A percentile compares a stretch with the other conserved stretches of the same genome.
Evolutionary conservation across 2,888 invertebrate genomes (phyloP).

Genomic region (Proisotoma minuta): DNA sequence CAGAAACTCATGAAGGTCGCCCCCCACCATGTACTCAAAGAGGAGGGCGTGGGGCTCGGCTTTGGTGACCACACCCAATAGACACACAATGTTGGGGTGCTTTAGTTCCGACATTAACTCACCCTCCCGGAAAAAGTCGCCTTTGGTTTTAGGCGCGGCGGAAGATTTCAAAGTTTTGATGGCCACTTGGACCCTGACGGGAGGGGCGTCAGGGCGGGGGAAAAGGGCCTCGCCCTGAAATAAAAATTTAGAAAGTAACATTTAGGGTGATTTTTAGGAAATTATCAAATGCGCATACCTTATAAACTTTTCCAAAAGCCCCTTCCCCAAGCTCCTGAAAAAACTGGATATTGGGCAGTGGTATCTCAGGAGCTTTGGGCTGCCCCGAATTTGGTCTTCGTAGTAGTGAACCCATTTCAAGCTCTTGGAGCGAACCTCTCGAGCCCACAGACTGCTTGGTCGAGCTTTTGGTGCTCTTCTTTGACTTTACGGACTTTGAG

Average conservation of each 20-base stretch:
- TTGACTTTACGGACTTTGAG: constrained; percentile 30
- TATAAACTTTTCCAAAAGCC: constrained; percentile 95
- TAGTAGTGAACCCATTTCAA: constrained; percentile 78
- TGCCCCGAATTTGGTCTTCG: constrained; percentile 53
- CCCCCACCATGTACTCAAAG: constrained; percentile 94
- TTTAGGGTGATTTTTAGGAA: too few species aligned
- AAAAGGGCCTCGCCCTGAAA: constrained; percentile 72
- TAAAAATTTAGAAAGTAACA: too few species aligned
- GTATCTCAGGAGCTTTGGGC: constrained; percentile 74
- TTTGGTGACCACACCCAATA: constrained; percentile 83
- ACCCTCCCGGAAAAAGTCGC: constrained; percentile 86
- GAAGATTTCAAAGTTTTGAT: constrained; percentile 92
- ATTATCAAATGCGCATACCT: too few species aligned
- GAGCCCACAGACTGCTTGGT: neutral
- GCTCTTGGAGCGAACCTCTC: constrained; percentile 52
- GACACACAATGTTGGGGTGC: constrained; percentile 92
- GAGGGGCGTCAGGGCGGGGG: constrained; percentile 55
- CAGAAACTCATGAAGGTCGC: constrained; percentile 93
- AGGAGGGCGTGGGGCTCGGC: constrained; percentile 91
- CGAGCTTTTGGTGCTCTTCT: neutral
- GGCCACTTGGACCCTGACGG: constrained; percentile 78
- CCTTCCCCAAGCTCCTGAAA: constrained; percentile 91
- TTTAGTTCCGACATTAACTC: constrained; percentile 89
- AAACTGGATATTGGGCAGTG: constrained; percentile 76
- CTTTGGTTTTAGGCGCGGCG: constrained; percentile 76